These are phyloP conservation scores for Pseudochaenichthys georgianus DNA, from an alignment of 2,797 vertebrate genomes.

Conservation along the genomic window DNA sequence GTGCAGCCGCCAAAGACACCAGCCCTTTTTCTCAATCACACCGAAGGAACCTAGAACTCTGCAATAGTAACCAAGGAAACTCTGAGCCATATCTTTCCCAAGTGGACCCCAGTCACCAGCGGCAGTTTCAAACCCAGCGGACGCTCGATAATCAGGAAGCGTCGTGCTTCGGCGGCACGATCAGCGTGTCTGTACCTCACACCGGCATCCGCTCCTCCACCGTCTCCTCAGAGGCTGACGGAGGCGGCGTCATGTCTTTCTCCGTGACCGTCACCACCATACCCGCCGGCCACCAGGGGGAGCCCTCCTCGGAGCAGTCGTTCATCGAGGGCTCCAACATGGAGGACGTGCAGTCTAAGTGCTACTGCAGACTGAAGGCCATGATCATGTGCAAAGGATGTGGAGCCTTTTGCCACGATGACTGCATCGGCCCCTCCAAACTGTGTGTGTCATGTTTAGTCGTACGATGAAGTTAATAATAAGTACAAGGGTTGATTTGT, in stretches of 20 bases:
- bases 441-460: slow-evolving; percentile 98
- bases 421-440: slow-evolving; percentile 98
- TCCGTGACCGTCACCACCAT: slow-evolving; percentile 98
- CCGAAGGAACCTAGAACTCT: slow-evolving; percentile 79
- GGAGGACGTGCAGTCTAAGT: slow-evolving; percentile 93
- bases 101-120: slow-evolving; percentile 78
- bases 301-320: slow-evolving; percentile 88
- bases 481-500: slow-evolving; percentile 8
- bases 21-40: slow-evolving; percentile 84
- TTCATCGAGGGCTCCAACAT: slow-evolving; percentile 87
- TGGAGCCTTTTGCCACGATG: slow-evolving; percentile 97
- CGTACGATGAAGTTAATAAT: slow-evolving; percentile 84
- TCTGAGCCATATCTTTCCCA: slow-evolving; percentile 81
- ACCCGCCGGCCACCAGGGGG: slow-evolving; percentile 85
- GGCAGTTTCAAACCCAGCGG: slow-evolving; percentile 78
- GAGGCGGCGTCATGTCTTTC: slow-evolving; percentile 90
- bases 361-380: slow-evolving; percentile 98
- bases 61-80: slow-evolving; percentile 78
- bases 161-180: slow-evolving; percentile 91
- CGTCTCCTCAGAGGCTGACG: slow-evolving; percentile 45
- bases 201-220: slow-evolving; percentile 73
- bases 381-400: slow-evolving; percentile 99
- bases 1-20: slow-evolving; percentile 84
- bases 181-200: slow-evolving; percentile 92
- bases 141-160: slow-evolving; percentile 81